Base-by-base conservation (phyloP, 2,113 vertebrate species). In the Chlamydotis undulata region DNA sequence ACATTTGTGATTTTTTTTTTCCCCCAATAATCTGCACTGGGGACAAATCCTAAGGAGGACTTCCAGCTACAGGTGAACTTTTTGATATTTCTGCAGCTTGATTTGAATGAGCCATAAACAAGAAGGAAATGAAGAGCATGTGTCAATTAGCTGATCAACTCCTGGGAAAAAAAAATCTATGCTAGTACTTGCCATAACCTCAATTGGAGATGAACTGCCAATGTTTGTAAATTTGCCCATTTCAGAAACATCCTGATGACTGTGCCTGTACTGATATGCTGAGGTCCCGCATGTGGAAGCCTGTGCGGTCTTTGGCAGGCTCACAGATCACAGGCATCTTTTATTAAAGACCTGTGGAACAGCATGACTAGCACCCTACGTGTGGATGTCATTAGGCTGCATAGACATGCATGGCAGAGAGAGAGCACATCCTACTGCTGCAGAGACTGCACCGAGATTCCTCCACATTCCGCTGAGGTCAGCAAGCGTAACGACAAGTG, bases 311-410 rank as follows among this genome's bases (percentile, higher is more conserved):
- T 69, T 92, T 87, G 65, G 10, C 50, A 83, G 61, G 41, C 55
- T 57, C 39, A 49, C 33, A 85, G 43, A 19, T 33, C 5, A 6
- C 7, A 23, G 37, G 3, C 49, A 56, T 75, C 33, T 17, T 2
- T 73, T 33, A 41, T 71, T 39, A 64, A 67, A 83, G 35, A 52
- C 12, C 31, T 43, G 1, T 19, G 29, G 25, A 67, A 28, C 59
- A 85, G 12, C 1, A 0, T 60, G 26, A 60, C 43, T 59, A 25
- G 39, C 47, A 21, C 29, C 5, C 5, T 8, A 1, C 8, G 5
- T 24, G 14, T 52, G 75, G 49, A 49, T 86, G 53, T 14, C 17
- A 9, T 61, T n/a, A 71, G 35, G 64, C 29, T 74, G 22, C 28
- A 19, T 21, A 65, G 57, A 57, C 0, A 1, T 16, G 16, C 8